Evolutionary conservation across 2,888 invertebrate species (phyloP).

Genomic region (Pardosa pseudoannulata): DNA sequence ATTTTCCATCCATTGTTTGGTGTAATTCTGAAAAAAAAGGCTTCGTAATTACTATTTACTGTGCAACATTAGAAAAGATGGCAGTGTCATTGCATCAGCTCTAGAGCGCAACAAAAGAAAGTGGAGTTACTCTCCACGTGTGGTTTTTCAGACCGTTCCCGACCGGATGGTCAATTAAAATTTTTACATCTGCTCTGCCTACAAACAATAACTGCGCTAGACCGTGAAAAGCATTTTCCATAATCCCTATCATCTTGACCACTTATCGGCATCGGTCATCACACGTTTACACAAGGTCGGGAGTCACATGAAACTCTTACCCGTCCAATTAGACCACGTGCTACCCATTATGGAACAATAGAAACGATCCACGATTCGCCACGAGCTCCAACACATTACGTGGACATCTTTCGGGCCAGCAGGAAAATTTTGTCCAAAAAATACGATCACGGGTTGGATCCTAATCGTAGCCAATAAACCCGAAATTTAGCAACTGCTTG

Average conservation of each 20-base stretch:
- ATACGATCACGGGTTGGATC: slow-evolving; percentile 27
- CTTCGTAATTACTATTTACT: too few species aligned
- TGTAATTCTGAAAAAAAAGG: too few species aligned
- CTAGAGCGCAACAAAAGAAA: too few species aligned
- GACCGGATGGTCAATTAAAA: too few species aligned
- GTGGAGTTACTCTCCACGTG: too few species aligned
- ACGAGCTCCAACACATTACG: not conserved
- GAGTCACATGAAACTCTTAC: not conserved
- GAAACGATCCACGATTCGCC: not conserved
- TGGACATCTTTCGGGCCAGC: not conserved
- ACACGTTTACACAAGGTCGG: not conserved
- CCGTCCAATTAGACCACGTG: slow-evolving; percentile 53
- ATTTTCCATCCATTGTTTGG: too few species aligned
- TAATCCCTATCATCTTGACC: not conserved
- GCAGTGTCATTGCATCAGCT: too few species aligned
- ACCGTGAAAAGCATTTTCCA: not conserved
- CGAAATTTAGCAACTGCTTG: not conserved
- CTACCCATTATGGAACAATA: slow-evolving; percentile 41
- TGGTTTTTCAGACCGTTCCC: too few species aligned
- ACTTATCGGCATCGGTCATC: not conserved
- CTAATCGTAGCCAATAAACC: slow-evolving; percentile 28
- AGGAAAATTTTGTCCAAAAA: slow-evolving; percentile 17
- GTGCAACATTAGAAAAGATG: too few species aligned
- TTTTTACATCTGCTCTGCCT: too few species aligned
- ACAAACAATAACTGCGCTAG: not conserved